Evolutionary conservation across 2,888 invertebrate species (phyloP).

Genomic region (Ophion ventricosus): DNA sequence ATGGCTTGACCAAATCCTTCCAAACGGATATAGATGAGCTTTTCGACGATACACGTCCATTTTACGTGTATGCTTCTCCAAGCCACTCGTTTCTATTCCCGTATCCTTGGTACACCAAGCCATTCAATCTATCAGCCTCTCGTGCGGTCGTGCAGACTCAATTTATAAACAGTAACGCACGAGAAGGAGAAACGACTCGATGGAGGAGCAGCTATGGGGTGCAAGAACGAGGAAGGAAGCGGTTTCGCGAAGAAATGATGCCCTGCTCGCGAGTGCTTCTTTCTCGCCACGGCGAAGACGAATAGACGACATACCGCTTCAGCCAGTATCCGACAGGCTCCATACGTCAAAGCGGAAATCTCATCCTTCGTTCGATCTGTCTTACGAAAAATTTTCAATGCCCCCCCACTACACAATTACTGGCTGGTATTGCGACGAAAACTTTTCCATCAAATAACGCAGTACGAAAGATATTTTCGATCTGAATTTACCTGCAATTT

Average conservation of each 20-base stretch:
- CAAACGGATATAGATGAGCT: slow-evolving; percentile 55
- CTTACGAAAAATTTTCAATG: slow-evolving; percentile 40
- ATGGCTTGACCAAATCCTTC: slow-evolving; percentile 39
- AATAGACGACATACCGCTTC: slow-evolving; percentile 80
- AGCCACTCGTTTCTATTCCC: slow-evolving; percentile 3
- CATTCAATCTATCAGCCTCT: slow-evolving; percentile 64
- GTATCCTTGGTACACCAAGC: slow-evolving; percentile 29
- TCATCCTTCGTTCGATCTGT: slow-evolving; percentile 36
- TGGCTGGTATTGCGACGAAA: background rate
- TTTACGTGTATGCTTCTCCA: background rate
- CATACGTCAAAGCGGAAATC: slow-evolving; percentile 77
- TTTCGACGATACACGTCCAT: slow-evolving; percentile 41
- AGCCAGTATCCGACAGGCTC: slow-evolving; percentile 76
- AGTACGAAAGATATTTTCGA: background rate
- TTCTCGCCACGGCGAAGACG: slow-evolving; percentile 77
- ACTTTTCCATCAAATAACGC: background rate
- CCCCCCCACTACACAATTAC: slow-evolving; percentile 36
- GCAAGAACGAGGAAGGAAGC: slow-evolving; percentile 70
- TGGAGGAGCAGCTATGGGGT: slow-evolving; percentile 72
- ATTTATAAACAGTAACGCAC: slow-evolving; percentile 64
- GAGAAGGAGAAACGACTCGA: slow-evolving; percentile 65
- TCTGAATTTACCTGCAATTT: background rate
- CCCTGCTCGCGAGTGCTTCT: slow-evolving; percentile 50
- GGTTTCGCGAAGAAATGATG: slow-evolving; percentile 76
- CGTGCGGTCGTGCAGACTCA: slow-evolving; percentile 54